Base-by-base conservation (phyloP, 2,797 vertebrate species). In the Spea hammondii region DNA sequence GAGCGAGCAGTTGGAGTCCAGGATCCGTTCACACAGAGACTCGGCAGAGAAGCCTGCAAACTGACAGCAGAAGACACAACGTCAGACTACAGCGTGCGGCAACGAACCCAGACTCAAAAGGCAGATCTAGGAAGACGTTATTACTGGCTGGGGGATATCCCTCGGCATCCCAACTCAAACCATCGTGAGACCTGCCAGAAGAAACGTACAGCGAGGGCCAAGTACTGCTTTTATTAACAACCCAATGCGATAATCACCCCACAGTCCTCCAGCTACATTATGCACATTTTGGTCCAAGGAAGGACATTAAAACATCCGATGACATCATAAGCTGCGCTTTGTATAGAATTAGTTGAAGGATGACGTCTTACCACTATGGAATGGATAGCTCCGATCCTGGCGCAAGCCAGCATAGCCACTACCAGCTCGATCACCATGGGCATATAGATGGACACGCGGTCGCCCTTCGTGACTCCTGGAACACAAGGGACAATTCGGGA, bases 41-140 rank as follows among this genome's bases (percentile, higher is more conserved):
- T 98, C 96, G 0, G 97, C 91, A 0, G 97, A 99, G 87, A 99
- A 99, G 50, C 97, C 97, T 88, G 97, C 97, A 87, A 99, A 99
- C 97, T 99, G 88, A 57, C 70, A 78, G 64, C 78, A 68, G 48
- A 17, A 84, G 67, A n/a, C 32, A 32, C 32, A 32, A 32, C 32
- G 32, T 32, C 32, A 32, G 32, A 32, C 32, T 1, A 32, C 32
- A 32, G 32, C 32, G 32, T 1, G 32, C 32, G 32, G 32, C 32
- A 32, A 32, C 14, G n/a, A 44, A 32, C 17, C 8, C 8, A 4
- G 1, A 48, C 17, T 62, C 12, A 72, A 10, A 12, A 4, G 17
- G 57, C 70, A 57, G 64, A 10, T 46, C 9, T 10, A 10, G 8
- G 51, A 50, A 8, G 47, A 53, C 32, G 32, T 32, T 32, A 32